Evolutionary conservation across 2,113 vertebrate species (phyloP).

Genomic region (Petroica traversi): DNA sequence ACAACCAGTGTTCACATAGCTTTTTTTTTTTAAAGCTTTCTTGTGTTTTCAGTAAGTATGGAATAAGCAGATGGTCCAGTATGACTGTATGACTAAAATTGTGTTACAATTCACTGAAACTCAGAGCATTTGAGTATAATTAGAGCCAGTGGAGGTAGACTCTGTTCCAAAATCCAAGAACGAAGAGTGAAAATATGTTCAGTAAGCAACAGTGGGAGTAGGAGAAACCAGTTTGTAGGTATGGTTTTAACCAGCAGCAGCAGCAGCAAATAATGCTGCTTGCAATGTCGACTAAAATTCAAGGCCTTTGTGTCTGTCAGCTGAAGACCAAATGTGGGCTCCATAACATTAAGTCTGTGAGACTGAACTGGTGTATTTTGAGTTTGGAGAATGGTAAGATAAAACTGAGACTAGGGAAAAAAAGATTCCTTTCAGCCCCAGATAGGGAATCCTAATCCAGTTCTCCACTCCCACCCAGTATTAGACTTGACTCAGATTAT

Average conservation of each 20-base stretch:
- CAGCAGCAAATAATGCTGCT: not conserved
- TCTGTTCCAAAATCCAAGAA: not conserved
- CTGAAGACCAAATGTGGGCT: not conserved
- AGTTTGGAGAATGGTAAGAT: not conserved
- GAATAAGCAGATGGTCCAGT: not conserved
- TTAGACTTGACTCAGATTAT: not conserved
- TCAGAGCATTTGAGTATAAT: not conserved
- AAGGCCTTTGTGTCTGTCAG: not conserved
- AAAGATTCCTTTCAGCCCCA: not conserved
- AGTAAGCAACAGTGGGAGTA: not conserved
- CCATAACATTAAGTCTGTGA: not conserved
- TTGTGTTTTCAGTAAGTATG: not conserved
- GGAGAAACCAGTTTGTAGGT: not conserved
- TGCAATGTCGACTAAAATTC: not conserved
- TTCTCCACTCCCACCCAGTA: not conserved
- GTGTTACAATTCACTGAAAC: not conserved
- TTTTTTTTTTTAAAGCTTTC: not conserved
- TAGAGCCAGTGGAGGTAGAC: not conserved
- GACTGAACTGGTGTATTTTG: not conserved
- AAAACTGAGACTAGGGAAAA: not conserved
- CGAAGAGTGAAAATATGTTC: not conserved
- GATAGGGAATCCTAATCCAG: not conserved
- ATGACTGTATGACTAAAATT: not conserved
- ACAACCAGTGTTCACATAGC: not conserved
- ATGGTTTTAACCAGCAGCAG: not conserved